phyloP scores from a whole-genome alignment of 1,140 invertebrate species.

The Heterodera schachtii region DNA sequence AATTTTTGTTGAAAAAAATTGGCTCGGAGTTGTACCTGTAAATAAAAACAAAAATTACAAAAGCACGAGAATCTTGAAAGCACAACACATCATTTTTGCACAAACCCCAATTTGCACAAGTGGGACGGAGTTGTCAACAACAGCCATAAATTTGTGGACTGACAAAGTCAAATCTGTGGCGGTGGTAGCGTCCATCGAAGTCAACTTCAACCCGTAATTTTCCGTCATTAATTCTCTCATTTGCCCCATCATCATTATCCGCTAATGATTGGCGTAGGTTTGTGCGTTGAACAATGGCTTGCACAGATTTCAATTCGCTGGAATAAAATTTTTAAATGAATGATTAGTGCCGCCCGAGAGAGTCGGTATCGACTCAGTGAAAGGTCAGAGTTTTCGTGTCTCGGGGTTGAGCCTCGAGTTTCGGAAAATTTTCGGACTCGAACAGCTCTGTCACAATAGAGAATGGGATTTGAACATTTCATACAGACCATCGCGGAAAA shows the following conservation, averaged over 20 bases:
- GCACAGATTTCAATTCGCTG: neutral
- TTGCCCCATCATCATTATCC: neutral
- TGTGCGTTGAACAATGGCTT: neutral
- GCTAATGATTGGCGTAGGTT: neutral
- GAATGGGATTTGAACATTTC: too few species aligned
- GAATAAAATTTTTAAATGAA: too few species aligned
- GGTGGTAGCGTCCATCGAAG: neutral
- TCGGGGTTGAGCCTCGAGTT: too few species aligned
- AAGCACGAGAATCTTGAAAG: neutral
- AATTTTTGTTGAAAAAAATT: slow-evolving; percentile 40
- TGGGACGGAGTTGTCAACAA: neutral
- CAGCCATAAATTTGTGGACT: slow-evolving; percentile 1
- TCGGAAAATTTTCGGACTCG: too few species aligned
- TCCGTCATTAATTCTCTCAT: neutral
- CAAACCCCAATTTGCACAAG: slow-evolving; percentile 17
- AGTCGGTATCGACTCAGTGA: too few species aligned
- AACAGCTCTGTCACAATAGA: too few species aligned
- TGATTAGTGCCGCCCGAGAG: too few species aligned
- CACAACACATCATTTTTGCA: neutral
- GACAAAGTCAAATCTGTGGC: neutral
- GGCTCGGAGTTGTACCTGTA: slow-evolving; percentile 28
- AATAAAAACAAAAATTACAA: neutral
- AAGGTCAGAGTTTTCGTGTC: too few species aligned
- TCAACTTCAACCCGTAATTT: neutral
- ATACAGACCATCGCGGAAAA: slow-evolving; percentile 5